Evolutionary conservation across 2,113 vertebrate genomes (phyloP).

Genomic region (Clarias magur): DNA sequence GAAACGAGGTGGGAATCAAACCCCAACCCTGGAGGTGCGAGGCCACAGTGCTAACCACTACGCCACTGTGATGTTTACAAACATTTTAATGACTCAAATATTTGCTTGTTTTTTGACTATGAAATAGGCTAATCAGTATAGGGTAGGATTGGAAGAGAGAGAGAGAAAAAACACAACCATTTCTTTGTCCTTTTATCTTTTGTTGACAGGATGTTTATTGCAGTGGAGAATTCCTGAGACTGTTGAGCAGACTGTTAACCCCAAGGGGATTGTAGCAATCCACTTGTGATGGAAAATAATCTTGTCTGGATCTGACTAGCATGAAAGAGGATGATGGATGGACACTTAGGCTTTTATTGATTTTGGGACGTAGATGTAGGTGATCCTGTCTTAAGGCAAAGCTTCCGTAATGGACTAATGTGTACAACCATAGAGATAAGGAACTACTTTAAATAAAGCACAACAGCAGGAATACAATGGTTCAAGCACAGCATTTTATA

Average conservation of each 20-base stretch:
- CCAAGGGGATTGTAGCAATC: slow-evolving; percentile 8
- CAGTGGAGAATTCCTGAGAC: neutral
- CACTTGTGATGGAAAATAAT: slow-evolving; percentile 13
- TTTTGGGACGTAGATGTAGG: slow-evolving; percentile 16
- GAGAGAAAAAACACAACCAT: neutral
- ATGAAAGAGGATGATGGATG: slow-evolving; percentile 31
- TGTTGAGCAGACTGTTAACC: neutral
- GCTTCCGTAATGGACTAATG: slow-evolving; percentile 1
- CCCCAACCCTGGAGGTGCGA: no score
- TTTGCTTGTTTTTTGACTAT: neutral
- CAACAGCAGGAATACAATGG: neutral
- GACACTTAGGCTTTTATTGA: slow-evolving; percentile 31
- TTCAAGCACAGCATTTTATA: neutral
- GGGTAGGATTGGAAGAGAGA: neutral
- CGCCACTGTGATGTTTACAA: no score
- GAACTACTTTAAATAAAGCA: neutral
- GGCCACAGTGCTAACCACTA: no score
- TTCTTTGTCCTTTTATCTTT: neutral
- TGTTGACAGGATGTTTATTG: neutral
- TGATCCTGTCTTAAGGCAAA: slow-evolving; percentile 8
- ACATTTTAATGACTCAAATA: neutral
- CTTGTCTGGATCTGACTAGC: slow-evolving; percentile 28
- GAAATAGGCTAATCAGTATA: neutral
- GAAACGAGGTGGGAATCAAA: no score
- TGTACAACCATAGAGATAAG: neutral